phyloP scores from a whole-genome alignment of 2,888 invertebrate genomes.

The Patella depressa region DNA sequence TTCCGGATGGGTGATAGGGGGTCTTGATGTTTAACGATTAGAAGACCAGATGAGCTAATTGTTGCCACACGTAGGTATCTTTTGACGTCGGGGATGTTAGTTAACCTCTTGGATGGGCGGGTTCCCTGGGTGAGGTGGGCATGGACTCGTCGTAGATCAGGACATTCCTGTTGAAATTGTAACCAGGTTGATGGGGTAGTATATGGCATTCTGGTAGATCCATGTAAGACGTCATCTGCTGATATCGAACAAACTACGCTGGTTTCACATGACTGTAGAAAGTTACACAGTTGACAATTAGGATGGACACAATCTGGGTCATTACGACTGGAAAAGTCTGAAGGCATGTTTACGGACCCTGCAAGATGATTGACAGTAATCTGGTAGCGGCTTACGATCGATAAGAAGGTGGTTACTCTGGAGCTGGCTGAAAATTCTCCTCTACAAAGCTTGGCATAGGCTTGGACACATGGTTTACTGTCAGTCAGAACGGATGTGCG shows the following conservation, averaged over 20 bases:
- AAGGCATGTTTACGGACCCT: constrained; percentile 27
- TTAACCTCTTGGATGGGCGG: constrained; percentile 27
- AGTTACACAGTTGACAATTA: constrained; percentile 33
- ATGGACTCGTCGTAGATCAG: constrained; percentile 33
- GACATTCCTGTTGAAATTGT: constrained; percentile 33
- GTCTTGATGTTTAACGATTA: constrained; percentile 22
- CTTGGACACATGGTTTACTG: constrained; percentile 37
- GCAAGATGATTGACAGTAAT: constrained; percentile 22
- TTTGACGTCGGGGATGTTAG: constrained; percentile 33
- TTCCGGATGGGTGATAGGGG: constrained; percentile 18
- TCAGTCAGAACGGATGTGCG: constrained; percentile 41
- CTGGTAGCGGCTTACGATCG: constrained; percentile 33
- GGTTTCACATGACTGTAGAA: constrained; percentile 17
- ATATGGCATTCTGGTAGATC: constrained; percentile 23
- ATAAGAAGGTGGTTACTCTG: constrained; percentile 31
- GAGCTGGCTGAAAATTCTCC: constrained; percentile 42
- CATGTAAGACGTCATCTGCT: constrained; percentile 17
- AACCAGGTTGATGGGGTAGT: constrained; percentile 25
- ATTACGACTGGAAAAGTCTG: constrained; percentile 35
- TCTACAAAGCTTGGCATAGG: constrained; percentile 30
- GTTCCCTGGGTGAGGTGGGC: constrained; percentile 38
- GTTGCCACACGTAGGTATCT: constrained; percentile 26
- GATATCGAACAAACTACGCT: constrained; percentile 24
- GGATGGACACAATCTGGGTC: constrained; percentile 31
- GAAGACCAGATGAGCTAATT: constrained; percentile 28